Base-by-base conservation (phyloP, 2,797 vertebrate genomes). In the Odontamblyopus rebecca region DNA sequence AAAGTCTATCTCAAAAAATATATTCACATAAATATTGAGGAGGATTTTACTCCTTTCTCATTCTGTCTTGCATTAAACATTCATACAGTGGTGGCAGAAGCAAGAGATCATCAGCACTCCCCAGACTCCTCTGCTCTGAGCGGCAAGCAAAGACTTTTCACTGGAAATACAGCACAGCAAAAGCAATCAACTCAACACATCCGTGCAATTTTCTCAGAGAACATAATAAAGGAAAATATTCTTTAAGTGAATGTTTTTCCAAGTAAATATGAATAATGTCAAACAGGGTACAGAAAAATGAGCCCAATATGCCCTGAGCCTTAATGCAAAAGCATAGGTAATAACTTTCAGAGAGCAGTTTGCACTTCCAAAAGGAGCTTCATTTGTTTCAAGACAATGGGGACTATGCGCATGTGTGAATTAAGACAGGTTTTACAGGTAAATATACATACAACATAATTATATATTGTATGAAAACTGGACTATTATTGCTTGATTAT, bases 161-260 rank as follows among this genome's bases (percentile, higher is more conserved):
- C 72, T 72, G 77, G 81, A 81, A 84, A 82, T 77, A 74, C 70
- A 73, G 82, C 72, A 29, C 60, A 9, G 72, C 67, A 64, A 78
- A 85, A 38, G 84, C 87, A 91, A 90, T 90, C 88, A 85, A 78
- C 71, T 79, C 57, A 1, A 88, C 81, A 86, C 69, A 84, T 86
- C 74, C 79, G 72, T 81, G 70, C 82, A 82, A 82, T 88, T 83
- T 88, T 87, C 84, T 82, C 73, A 70, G 29, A 23, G 67, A 30
- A 68, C 50, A 65, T 72, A 32, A 72, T 53, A 64, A 70, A 67
- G 66, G 68, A 78, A n/a, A 75, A 77, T 69, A 76, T 78, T 53
- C 50, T 67, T 63, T 30, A 59, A 63, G 61, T 61, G 50, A 57
- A 26, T 57, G 23, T 26, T 57, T 57, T 50, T 6, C 2, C 23